Base-by-base conservation (phyloP, 2,888 invertebrate species). In the Apotomis turbidana region DNA sequence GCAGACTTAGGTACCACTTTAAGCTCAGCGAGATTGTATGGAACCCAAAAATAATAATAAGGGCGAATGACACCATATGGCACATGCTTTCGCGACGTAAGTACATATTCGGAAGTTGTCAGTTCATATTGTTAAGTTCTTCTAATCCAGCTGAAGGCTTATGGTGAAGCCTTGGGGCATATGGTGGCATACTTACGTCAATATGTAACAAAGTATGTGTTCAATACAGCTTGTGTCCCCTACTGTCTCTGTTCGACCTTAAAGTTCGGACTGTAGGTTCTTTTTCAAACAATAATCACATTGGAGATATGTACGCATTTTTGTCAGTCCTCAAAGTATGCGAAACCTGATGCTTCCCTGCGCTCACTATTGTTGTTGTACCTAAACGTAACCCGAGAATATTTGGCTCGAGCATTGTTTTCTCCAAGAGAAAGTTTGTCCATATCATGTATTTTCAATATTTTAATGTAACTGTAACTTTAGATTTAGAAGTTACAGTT, bases 401-500 rank as follows among this genome's bases (percentile, higher is more conserved):
- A 67, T 71, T 71, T 68, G 61, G 67, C 13, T 68, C 3, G 67
- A 38, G 67, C 68, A 62, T 71, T 71, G 71, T 68, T 71, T 71
- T 58, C 58, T 27, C 41, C 49, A 27, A 44, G 71, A 52, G 71
- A 71, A 71, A 71, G 71, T 71, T 61, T 62, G 61, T 46, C 51
- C 67, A 44, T 55, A 66, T 64, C 54, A 64, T 36, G 66, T 46
- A 66, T 54, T n/a, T n/a, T n/a, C n/a, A n/a, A n/a, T n/a, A n/a
- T n/a, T 49, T 49, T 38, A 52, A 27, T 46, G 27, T n/a, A 27
- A 46, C 27, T 57, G 46, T 41, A 66, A 46, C 27, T 57, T 55
- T 46, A 27, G 44, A 27, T n/a, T 41, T 5, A n/a, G 27, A 27
- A 27, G 27, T 27, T 27, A 15, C 15, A 27, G 27, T 27, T 27